These are phyloP conservation scores for Cecropterus lyciades DNA, from an alignment of 1,140 invertebrate genomes.

Conservation along the genomic window DNA sequence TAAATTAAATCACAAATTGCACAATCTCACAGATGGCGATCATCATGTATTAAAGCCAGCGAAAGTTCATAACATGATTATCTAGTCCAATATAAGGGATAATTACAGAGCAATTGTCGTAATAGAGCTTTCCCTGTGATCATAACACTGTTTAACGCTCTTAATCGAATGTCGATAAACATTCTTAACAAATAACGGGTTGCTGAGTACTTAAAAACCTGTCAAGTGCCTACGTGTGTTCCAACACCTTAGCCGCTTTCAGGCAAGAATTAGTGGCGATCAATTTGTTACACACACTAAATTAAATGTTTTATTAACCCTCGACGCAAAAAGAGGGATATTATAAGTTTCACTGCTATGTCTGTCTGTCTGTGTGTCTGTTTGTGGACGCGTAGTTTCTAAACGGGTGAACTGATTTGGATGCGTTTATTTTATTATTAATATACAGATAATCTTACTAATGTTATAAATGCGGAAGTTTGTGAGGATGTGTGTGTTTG, in stretches of 20 bases:
- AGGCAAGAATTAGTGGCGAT: not conserved
- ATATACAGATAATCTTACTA: no score
- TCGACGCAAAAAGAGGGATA: no score
- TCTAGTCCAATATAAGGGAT: constrained; percentile 29
- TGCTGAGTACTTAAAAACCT: constrained; percentile 15
- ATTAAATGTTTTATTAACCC: no score
- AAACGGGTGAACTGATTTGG: no score
- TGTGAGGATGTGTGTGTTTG: no score
- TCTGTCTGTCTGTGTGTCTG: no score
- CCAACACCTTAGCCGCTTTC: constrained; percentile 4
- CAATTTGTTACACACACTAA: not conserved
- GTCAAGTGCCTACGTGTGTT: constrained; percentile 12
- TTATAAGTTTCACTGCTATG: no score
- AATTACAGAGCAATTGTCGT: constrained; percentile 26
- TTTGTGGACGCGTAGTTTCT: no score
- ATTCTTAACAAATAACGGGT: constrained; percentile 14
- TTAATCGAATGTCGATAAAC: constrained; percentile 31
- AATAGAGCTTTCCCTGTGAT: constrained; percentile 19
- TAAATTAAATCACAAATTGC: not conserved
- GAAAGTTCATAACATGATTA: constrained; percentile 23
- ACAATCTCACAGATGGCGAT: not conserved
- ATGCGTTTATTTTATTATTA: no score
- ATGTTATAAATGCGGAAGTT: no score
- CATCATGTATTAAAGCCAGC: constrained; percentile 4
- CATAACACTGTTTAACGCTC: constrained; percentile 31